A percentile compares a stretch with the other conserved stretches of the same genome.
phyloP scores from a whole-genome alignment of 2,113 vertebrate genomes.

The Planiliza haematocheilus region DNA sequence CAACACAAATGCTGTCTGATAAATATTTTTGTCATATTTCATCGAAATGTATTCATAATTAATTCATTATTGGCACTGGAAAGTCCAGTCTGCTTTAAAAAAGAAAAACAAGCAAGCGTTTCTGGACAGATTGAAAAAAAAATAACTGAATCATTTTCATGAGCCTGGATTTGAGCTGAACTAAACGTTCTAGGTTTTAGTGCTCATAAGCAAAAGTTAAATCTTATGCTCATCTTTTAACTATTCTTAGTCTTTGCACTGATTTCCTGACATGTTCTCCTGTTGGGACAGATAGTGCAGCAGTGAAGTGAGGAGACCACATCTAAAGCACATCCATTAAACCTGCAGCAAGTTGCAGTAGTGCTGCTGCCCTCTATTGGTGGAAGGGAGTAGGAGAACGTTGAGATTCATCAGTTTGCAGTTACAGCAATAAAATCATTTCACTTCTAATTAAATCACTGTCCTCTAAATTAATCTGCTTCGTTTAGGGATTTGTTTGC shows the following conservation, averaged over 20 bases:
- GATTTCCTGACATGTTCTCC: neutral
- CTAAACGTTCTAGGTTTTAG: neutral
- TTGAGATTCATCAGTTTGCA: neutral
- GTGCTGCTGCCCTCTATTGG: constrained; percentile 77
- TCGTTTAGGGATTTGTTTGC: neutral
- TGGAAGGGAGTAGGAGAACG: neutral
- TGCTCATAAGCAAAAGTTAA: neutral
- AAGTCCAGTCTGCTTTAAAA: too few species aligned
- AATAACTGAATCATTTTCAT: too few species aligned
- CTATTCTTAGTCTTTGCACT: neutral
- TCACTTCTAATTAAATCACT: neutral
- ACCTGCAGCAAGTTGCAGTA: constrained; percentile 28
- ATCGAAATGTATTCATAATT: neutral
- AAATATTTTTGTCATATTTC: neutral
- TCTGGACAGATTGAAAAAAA: too few species aligned
- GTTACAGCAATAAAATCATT: neutral
- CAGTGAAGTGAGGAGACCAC: neutral
- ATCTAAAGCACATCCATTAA: neutral
- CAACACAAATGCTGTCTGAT: constrained; percentile 9
- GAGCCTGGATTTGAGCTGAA: neutral
- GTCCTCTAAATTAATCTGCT: constrained; percentile 15
- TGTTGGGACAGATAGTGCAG: neutral
- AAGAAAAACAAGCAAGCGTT: too few species aligned
- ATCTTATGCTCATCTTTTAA: neutral
- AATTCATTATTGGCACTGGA: too few species aligned